Percentiles rank a stretch among this genome's conserved stretches.
These are phyloP conservation scores for Myrmecophaga tridactyla DNA, from an alignment of 2,113 vertebrate species.

Conservation along the genomic window DNA sequence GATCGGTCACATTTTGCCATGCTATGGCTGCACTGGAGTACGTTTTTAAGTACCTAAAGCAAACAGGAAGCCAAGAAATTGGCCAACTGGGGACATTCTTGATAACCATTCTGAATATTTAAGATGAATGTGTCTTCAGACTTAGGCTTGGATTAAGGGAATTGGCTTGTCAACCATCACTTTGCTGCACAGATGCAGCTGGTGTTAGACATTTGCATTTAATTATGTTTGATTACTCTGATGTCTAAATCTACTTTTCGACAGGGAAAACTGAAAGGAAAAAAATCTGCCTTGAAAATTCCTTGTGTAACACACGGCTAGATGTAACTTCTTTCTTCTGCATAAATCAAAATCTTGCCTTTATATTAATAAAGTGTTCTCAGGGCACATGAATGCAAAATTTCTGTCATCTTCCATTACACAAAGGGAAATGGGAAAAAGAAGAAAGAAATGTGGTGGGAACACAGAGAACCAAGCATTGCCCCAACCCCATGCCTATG, in stretches of 20 bases:
- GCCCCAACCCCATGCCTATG: not conserved
- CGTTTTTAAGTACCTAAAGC: not conserved
- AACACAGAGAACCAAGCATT: not conserved
- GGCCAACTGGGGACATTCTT: not conserved
- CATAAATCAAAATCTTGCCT: conserved; percentile 73
- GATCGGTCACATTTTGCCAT: not conserved
- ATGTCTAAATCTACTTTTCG: conserved; percentile 59
- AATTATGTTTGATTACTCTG: conserved; percentile 38
- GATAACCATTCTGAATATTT: not conserved
- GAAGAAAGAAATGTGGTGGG: not conserved
- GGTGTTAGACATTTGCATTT: conserved; percentile 19
- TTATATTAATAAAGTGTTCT: conserved; percentile 67
- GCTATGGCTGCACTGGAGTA: not conserved
- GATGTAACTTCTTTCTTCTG: conserved; percentile 18
- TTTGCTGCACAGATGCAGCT: not conserved
- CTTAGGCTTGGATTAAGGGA: not conserved
- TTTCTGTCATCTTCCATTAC: conserved; percentile 69
- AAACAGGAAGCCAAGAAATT: not conserved
- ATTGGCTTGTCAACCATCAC: not conserved
- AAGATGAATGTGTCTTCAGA: not conserved
- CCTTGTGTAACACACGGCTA: conserved; percentile 48
- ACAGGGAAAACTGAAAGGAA: conserved; percentile 57
- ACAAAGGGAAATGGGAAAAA: conserved; percentile 58
- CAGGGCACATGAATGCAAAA: conserved; percentile 54
- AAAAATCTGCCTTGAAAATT: conserved; percentile 51